These are phyloP conservation scores for Xyliphius kryptos DNA, from an alignment of 2,113 vertebrate species.

Conservation along the genomic window DNA sequence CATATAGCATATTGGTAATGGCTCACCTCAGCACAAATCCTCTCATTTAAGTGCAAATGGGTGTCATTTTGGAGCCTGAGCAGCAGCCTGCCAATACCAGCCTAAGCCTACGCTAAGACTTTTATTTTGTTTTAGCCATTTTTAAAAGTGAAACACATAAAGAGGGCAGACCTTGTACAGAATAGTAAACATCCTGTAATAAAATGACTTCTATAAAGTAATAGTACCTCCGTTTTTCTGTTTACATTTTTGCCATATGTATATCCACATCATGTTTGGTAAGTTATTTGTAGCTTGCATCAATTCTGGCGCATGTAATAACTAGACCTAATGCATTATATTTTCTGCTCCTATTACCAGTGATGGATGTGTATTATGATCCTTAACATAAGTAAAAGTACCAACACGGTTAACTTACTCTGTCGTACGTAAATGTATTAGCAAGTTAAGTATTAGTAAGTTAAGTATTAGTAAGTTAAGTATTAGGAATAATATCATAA, in stretches of 20 bases:
- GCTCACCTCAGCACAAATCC: slow-evolving; percentile 80
- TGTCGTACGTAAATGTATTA: no score
- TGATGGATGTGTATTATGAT: no score
- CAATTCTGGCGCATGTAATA: slow-evolving; percentile 1
- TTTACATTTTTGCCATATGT: not conserved
- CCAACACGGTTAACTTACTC: no score
- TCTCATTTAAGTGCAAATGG: slow-evolving; percentile 96
- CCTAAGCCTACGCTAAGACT: slow-evolving; percentile 44
- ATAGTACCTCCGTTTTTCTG: slow-evolving; percentile 5
- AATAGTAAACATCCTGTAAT: slow-evolving; percentile 1
- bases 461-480: no score
- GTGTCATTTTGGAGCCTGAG: slow-evolving; percentile 62
- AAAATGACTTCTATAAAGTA: no score
- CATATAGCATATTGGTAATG: slow-evolving; percentile 87
- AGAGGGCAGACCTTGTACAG: slow-evolving; percentile 2
- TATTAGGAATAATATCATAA: no score
- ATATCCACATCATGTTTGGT: not conserved
- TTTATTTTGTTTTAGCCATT: slow-evolving; percentile 39
- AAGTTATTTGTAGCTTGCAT: not conserved
- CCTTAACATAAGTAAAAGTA: no score
- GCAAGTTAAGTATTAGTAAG: no score
- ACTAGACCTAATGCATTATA: slow-evolving; percentile 11
- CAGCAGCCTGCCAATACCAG: slow-evolving; percentile 59
- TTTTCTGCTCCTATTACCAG: slow-evolving; percentile 17
- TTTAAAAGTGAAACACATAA: slow-evolving; percentile 6